Percentiles rank a stretch among this genome's conserved stretches.
Conservation (phyloP, 2,888 invertebrate species). For the Cheilosia pagana region DNA sequence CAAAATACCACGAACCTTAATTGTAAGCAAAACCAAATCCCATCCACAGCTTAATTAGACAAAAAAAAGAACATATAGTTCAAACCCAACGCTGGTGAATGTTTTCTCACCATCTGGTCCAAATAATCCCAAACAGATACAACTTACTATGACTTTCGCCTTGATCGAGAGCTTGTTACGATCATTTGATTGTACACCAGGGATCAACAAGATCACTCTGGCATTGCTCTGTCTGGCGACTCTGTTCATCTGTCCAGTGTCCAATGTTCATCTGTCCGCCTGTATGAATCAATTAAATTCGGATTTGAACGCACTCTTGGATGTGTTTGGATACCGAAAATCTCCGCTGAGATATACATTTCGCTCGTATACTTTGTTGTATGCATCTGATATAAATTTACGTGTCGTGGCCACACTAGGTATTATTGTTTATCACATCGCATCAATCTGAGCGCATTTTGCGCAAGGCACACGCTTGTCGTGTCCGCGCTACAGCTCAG, state of each 20-base stretch:
- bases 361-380: conserved; percentile 17
- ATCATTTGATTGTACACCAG: conserved; percentile 10
- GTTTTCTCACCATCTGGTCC: conserved; percentile 38
- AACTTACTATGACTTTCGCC: conserved; percentile 61
- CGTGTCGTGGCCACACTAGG: conserved; percentile 65
- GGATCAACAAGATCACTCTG: conserved; percentile 56
- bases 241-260: conserved; percentile 43
- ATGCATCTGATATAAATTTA: conserved; percentile 52
- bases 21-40: conserved; percentile 34
- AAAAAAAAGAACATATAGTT: background rate
- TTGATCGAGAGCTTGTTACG: conserved; percentile 23
- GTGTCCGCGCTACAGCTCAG: conserved; percentile 48
- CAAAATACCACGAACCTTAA: conserved; percentile 27
- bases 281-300: conserved; percentile 62
- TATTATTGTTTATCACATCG: conserved; percentile 60
- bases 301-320: conserved; percentile 8
- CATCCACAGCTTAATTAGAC: conserved; percentile 29
- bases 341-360: conserved; percentile 35
- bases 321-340: conserved; percentile 41
- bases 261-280: conserved; percentile 44
- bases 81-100: conserved; percentile 13
- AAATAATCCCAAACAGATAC: conserved; percentile 4
- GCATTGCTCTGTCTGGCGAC: conserved; percentile 34
- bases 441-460: conserved; percentile 54
- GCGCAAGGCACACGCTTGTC: conserved; percentile 45